Base-by-base conservation (phyloP, 2,888 invertebrate genomes). In the Xylophagus ater region DNA sequence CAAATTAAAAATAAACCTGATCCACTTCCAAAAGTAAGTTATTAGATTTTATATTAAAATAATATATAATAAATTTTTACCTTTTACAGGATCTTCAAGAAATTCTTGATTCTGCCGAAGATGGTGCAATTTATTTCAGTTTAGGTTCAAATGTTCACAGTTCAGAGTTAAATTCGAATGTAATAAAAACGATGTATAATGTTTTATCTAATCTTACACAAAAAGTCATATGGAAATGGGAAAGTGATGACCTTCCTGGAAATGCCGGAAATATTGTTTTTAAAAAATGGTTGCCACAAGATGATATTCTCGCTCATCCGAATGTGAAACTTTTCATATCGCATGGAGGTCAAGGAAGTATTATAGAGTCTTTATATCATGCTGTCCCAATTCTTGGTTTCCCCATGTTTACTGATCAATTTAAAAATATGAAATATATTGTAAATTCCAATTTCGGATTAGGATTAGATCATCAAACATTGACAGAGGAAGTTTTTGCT, bases 61-160 rank as follows among this genome's bases (percentile, higher is more conserved):
- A 19, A 8, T 35, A 12, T 13, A 4, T 5, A 7, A 28, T 10
- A 5, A 28, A 7, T 10, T n/a, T 31, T 28, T 2, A 28, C n/a
- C 17, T 3, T 20, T 13, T 35, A 3, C 10, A 33, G 29, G 28
- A 43, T n/a, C n/a, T n/a, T n/a, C n/a, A n/a, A n/a, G n/a, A n/a
- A 4, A 41, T 40, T 9, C 36, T 37, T 26, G 9, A 18, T 4
- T 31, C 56, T 3, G 54, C 55, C 0, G 40, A 57, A 15, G 39
- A 55, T 12, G 68, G 68, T 0, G 63, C 61, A 2, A 57, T 68
- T 14, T 57, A 59, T 18, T 62, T 68, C 41, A 66, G 66, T 41
- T 52, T 68, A 47, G 68, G 68, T 3, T 61, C 65, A 1, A 66
- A 65, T 37, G 44, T 65, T 0, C 53, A 57, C 29, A 57, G 59